phyloP scores from a whole-genome alignment of 30 jellyfish, hydroid and myxozoan genomes.

The Morbakka virulenta region DNA sequence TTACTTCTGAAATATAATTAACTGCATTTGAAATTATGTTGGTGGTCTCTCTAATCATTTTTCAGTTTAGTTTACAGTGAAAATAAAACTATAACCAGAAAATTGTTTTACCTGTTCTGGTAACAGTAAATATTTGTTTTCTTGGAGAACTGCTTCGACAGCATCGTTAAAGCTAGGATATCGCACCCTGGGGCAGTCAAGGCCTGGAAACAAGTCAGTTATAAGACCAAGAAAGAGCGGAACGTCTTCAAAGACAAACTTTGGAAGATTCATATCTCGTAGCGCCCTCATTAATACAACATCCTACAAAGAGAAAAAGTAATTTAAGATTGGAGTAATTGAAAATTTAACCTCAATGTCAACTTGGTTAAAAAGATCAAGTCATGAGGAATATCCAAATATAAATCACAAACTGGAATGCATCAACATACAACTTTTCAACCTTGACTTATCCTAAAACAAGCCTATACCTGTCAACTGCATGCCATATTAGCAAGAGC shows the following conservation, averaged over 20 bases:
- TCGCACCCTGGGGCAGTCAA: conserved; percentile 98
- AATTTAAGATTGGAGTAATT: background rate
- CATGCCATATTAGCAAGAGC: too few relatives aligned
- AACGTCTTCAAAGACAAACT: conserved; percentile 93
- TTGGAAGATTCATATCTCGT: conserved; percentile 98
- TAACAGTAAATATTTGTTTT: conserved; percentile 55
- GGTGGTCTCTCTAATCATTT: too few relatives aligned
- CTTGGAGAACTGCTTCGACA: conserved; percentile 68
- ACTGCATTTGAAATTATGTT: too few relatives aligned
- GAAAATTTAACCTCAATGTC: background rate
- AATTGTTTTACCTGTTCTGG: conserved; percentile 94
- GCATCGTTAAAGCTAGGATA: conserved; percentile 86
- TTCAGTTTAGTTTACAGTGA: too few relatives aligned
- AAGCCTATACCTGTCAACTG: too few relatives aligned
- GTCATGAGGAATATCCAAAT: background rate
- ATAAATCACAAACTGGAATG: background rate
- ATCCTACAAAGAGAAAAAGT: conserved; percentile 46
- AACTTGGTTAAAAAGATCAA: background rate
- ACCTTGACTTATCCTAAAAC: too few relatives aligned
- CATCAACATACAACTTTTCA: too few relatives aligned
- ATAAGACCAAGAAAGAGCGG: conserved; percentile 95
- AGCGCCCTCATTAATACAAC: conserved; percentile 97
- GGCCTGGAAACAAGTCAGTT: conserved; percentile 96
- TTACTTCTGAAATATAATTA: too few relatives aligned
- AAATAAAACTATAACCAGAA: too few relatives aligned